These are phyloP conservation scores for Mimas tiliae DNA, from an alignment of 2,888 invertebrate genomes.

Conservation along the genomic window DNA sequence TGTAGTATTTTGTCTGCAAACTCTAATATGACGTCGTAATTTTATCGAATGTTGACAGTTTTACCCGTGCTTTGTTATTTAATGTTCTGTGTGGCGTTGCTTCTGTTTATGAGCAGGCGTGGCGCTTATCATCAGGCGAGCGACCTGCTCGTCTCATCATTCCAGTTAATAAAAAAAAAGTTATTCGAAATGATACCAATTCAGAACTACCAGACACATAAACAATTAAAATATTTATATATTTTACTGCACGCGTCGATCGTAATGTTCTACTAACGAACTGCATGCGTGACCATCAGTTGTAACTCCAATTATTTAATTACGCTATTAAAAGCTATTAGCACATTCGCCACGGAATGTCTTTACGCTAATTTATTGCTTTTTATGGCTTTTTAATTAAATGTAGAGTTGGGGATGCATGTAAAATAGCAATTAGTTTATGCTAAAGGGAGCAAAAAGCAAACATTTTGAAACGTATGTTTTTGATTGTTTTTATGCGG, in stretches of 20 bases:
- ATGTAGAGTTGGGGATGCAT: background rate
- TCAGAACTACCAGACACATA: no score
- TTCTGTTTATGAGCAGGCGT: no score
- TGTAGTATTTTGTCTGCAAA: no score
- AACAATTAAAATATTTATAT: no score
- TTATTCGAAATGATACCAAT: no score
- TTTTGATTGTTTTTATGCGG: background rate
- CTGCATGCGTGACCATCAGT: conserved; percentile 27
- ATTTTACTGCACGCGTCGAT: background rate
- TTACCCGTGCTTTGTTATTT: no score
- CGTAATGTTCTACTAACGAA: conserved; percentile 24
- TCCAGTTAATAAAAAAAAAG: no score
- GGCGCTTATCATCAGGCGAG: no score
- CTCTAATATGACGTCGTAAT: no score
- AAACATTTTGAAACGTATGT: background rate
- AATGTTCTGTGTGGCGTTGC: no score
- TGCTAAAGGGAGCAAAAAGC: background rate
- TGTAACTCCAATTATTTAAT: conserved; percentile 24
- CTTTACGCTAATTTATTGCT: conserved; percentile 14
- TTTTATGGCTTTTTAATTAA: conserved; percentile 19
- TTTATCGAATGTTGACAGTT: no score
- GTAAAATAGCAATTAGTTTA: background rate
- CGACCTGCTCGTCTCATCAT: no score
- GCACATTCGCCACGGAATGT: conserved; percentile 23
- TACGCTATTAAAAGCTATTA: conserved; percentile 18